Percentiles rank a stretch among this genome's conserved stretches.
phyloP scores from a whole-genome alignment of 2,113 vertebrate species.

The Leptobrachium ailaonicum region DNA sequence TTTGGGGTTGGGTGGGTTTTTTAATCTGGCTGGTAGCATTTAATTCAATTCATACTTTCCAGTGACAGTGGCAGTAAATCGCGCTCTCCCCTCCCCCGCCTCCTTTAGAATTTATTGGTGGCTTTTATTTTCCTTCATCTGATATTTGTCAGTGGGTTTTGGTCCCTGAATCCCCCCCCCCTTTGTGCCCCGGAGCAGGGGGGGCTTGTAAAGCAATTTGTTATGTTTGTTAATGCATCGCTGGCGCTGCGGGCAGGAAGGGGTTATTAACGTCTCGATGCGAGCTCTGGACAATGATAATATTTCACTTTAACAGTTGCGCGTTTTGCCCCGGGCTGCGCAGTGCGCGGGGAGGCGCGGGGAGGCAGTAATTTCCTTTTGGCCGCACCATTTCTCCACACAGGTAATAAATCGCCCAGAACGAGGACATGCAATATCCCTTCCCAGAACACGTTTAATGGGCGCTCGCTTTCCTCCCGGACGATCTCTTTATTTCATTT shows the following conservation, averaged over 20 bases:
- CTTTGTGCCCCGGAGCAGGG: too few species aligned
- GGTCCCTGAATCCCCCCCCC: too few species aligned
- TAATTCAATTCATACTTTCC: too few species aligned
- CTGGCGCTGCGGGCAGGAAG: not conserved
- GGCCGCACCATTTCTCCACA: constrained; percentile 53
- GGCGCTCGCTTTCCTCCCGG: constrained; percentile 33
- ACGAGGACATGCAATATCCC: constrained; percentile 43
- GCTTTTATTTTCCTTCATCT: too few species aligned
- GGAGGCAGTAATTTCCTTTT: constrained; percentile 60
- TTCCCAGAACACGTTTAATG: constrained; percentile 44
- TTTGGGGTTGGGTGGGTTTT: too few species aligned
- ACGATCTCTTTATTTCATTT: not conserved
- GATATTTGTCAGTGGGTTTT: too few species aligned
- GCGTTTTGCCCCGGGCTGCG: constrained; percentile 51
- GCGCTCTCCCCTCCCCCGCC: not conserved
- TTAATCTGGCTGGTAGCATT: too few species aligned
- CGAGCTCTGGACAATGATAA: constrained; percentile 55
- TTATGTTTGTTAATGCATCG: too few species aligned
- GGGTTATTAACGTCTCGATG: constrained; percentile 49
- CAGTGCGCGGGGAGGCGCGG: constrained; percentile 52
- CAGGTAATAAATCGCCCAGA: constrained; percentile 62
- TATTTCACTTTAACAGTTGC: constrained; percentile 54
- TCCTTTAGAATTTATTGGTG: too few species aligned
- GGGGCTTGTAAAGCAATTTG: too few species aligned
- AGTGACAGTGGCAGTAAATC: not conserved